Base-by-base conservation (phyloP, 2,888 invertebrate genomes). In the Graphium colonna region DNA sequence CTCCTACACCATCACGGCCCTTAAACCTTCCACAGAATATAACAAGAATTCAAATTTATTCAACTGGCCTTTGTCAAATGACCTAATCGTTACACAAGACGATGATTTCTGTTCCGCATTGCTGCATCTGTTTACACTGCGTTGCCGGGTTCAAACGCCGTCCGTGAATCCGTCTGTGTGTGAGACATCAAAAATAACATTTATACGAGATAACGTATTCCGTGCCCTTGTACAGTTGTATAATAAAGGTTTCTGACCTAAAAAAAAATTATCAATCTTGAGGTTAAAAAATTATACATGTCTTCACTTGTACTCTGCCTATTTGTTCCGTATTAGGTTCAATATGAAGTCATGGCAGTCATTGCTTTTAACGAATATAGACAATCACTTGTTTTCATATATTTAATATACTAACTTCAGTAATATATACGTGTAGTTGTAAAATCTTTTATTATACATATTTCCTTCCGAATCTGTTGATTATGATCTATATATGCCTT, bases 61-160 rank as follows among this genome's bases (percentile, higher is more conserved):
- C 31, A 28, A 16, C 8, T 59, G 50, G 41, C 53, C 80, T 82
- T 76, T 77, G 63, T 64, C 57, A 59, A 62, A 62, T 64, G 64
- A 67, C 59, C 15, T 43, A 62, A 62, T 60, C 47, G 64, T 78
- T 77, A 66, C 71, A 73, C 74, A 76, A 77, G 66, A 60, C 65
- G 67, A 73, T 68, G 66, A 71, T 70, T 71, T 75, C 68, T 71
- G 75, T 79, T 82, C 80, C 76, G 76, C 72, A 68, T 77, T 75
- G 61, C 55, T 61, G 61, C 57, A 61, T 63, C 65, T 69, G 71
- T 74, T 75, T 75, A 73, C 66, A 67, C 68, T 69, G 63, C 76
- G 66, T 69, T 71, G 63, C 77, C 82, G 82, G 80, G 84, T 84
- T 84, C 85, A 77, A 66, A 55, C 67, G 65, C 70, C 79, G 81